Percentiles rank a stretch among this genome's conserved stretches.
Conservation (phyloP, 1,140 invertebrate genomes). For the Tribolium castaneum region DNA sequence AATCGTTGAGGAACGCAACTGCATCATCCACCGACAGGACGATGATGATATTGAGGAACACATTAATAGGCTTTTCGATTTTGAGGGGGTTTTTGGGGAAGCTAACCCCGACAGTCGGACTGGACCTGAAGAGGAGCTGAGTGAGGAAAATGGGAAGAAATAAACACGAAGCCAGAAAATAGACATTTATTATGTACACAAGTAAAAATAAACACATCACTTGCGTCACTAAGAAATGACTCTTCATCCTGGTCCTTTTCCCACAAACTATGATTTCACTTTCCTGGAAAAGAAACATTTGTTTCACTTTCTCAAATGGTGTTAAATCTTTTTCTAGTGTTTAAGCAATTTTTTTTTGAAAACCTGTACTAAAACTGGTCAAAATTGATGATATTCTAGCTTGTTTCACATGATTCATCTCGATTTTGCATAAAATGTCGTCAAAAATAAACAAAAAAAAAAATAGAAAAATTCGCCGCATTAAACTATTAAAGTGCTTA, state of each 20-base stretch:
- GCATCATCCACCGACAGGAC: not conserved
- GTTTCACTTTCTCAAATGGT: too few species aligned
- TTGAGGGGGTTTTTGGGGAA: slow-evolving; percentile 45
- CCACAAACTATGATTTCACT: slow-evolving; percentile 68
- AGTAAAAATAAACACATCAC: not conserved
- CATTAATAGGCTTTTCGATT: slow-evolving; percentile 44
- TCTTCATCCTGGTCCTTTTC: slow-evolving; percentile 31
- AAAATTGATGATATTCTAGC: too few species aligned
- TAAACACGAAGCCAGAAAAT: not conserved
- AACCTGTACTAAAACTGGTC: too few species aligned
- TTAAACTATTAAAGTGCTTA: too few species aligned
- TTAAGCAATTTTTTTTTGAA: too few species aligned
- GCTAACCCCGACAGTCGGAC: not conserved
- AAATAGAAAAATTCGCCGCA: too few species aligned
- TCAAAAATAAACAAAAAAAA: too few species aligned
- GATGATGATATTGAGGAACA: slow-evolving; percentile 37
- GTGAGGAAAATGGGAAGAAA: slow-evolving; percentile 9
- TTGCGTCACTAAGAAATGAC: not conserved
- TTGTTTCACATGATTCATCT: too few species aligned
- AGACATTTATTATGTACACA: slow-evolving; percentile 1
- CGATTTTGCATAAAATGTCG: too few species aligned
- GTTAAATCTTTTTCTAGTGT: too few species aligned
- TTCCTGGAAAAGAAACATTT: slow-evolving; percentile 64
- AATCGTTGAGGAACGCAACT: slow-evolving; percentile 3
- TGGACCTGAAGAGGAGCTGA: slow-evolving; percentile 33